Evolutionary conservation across 2,888 invertebrate species (phyloP).

Genomic region (Odontomyia ornata): DNA sequence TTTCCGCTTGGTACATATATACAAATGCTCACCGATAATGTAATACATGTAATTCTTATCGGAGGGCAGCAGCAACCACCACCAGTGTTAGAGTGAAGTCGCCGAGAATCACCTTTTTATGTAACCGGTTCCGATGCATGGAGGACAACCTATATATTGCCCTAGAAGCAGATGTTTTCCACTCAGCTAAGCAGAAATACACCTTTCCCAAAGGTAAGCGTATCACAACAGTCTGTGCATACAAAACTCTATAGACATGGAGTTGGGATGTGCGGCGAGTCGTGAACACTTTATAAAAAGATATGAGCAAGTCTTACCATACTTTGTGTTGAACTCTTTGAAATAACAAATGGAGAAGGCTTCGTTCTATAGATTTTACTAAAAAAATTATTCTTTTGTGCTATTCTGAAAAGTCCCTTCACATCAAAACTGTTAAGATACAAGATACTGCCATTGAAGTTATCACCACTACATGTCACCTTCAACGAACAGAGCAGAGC

Average conservation of each 20-base stretch:
- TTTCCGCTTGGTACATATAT: conserved; percentile 11
- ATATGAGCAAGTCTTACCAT: no score
- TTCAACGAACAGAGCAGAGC: not conserved
- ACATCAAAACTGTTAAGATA: not conserved
- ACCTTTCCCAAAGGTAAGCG: conserved; percentile 24
- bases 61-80: not conserved
- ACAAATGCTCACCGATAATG: not conserved
- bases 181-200: conserved; percentile 31
- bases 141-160: conserved; percentile 27
- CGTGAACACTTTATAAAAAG: no score
- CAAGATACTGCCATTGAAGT: conserved; percentile 10
- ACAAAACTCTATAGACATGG: not conserved
- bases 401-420: not conserved
- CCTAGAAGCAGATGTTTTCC: conserved; percentile 40
- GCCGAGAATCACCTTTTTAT: not conserved
- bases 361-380: no score
- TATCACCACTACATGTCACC: not conserved
- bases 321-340: no score
- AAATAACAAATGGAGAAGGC: no score
- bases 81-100: no score
- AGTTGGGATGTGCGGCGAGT: no score
- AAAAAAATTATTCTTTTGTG: no score
- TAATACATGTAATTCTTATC: not conserved
- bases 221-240: not conserved
- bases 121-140: conserved; percentile 16